phyloP scores from a whole-genome alignment of 1,140 invertebrate genomes.

The Varroa destructor region DNA sequence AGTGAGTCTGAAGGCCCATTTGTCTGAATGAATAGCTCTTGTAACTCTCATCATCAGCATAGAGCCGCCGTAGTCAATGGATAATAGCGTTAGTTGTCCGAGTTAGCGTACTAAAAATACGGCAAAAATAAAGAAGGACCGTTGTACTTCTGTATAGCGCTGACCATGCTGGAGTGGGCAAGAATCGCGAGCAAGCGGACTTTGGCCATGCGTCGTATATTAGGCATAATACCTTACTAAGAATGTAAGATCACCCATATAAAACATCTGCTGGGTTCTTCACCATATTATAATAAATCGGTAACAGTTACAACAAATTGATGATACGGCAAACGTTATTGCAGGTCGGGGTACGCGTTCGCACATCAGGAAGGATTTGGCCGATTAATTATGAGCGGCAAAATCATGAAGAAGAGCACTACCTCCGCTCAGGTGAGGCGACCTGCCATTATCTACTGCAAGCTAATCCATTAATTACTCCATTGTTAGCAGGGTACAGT shows the following conservation, averaged over 20 bases:
- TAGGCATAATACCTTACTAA: too few species aligned
- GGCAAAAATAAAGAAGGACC: background rate
- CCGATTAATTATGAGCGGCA: slow-evolving; percentile 88
- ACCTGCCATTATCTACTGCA: background rate
- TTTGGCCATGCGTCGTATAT: too few species aligned
- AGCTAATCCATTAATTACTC: background rate
- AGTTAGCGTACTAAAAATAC: background rate
- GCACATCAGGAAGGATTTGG: slow-evolving; percentile 95
- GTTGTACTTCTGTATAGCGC: too few species aligned
- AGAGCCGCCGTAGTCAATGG: background rate
- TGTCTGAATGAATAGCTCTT: background rate
- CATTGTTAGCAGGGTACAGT: background rate
- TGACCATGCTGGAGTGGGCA: too few species aligned
- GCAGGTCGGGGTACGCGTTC: slow-evolving; percentile 90
- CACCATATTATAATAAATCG: too few species aligned
- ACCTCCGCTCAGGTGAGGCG: slow-evolving; percentile 29
- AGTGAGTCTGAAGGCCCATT: background rate
- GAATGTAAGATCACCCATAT: too few species aligned
- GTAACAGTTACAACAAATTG: too few species aligned
- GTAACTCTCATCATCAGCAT: background rate
- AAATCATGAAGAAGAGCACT: slow-evolving; percentile 60
- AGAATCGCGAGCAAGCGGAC: too few species aligned
- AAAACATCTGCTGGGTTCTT: too few species aligned
- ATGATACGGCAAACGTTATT: background rate
- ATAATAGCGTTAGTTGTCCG: background rate